Evolutionary conservation across 2,888 invertebrate species (phyloP).

Genomic region (Agriopis leucophaearia): DNA sequence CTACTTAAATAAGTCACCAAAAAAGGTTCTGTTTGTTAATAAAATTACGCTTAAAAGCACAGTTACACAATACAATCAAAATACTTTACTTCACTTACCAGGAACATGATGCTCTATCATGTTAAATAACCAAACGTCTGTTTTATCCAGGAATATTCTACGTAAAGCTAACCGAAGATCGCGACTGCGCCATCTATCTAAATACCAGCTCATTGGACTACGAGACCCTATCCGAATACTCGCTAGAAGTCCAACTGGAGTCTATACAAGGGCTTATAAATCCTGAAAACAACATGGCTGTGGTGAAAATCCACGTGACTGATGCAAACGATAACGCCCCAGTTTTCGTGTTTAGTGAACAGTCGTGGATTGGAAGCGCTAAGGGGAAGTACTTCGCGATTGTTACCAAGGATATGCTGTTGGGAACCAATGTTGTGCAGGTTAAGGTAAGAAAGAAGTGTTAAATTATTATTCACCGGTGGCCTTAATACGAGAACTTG

Average conservation of each 20-base stretch:
- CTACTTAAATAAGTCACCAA: too few relatives aligned
- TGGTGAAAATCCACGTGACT: constrained; percentile 92
- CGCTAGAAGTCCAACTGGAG: constrained; percentile 91
- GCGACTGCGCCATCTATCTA: constrained; percentile 93
- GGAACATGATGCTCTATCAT: too few relatives aligned
- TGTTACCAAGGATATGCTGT: constrained; percentile 90
- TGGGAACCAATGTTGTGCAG: constrained; percentile 92
- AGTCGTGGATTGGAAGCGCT: constrained; percentile 82
- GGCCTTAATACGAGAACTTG: too few relatives aligned
- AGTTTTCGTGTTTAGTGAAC: constrained; percentile 90
- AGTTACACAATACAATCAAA: too few relatives aligned
- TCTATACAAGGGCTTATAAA: constrained; percentile 94
- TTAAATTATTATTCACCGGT: too few relatives aligned
- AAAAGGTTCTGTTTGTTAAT: too few relatives aligned
- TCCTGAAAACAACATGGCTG: constrained; percentile 90
- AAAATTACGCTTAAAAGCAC: too few relatives aligned
- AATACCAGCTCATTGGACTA: constrained; percentile 91
- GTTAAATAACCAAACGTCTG: neutral
- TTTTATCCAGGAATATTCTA: constrained; percentile 88
- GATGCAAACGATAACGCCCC: constrained; percentile 97
- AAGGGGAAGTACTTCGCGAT: constrained; percentile 93
- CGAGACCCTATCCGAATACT: constrained; percentile 91
- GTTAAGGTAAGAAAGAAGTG: constrained; percentile 85
- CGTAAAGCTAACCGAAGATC: constrained; percentile 90
- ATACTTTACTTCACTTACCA: too few relatives aligned